Conservation (phyloP, 2,113 vertebrate genomes). For the Cygnus buccinator region DNA sequence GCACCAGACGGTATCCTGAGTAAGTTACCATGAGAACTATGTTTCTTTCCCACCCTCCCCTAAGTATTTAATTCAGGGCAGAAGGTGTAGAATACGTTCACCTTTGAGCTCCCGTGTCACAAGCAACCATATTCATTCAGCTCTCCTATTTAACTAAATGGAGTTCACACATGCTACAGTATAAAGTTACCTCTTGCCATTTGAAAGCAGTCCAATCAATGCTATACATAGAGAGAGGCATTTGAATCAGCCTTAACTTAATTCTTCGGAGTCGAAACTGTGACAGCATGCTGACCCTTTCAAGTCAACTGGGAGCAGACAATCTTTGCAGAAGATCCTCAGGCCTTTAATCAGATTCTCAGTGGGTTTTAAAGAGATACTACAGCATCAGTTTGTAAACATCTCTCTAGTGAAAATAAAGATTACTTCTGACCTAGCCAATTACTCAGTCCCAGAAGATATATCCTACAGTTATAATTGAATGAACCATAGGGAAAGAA, state of each 20-base stretch:
- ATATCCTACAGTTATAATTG: slow-evolving; percentile 63
- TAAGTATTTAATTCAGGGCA: slow-evolving; percentile 60
- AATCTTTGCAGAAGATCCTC: slow-evolving; percentile 71
- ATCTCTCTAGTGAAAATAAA: slow-evolving; percentile 68
- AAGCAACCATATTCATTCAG: slow-evolving; percentile 36
- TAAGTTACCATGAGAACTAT: not conserved
- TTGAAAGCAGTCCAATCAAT: slow-evolving; percentile 65
- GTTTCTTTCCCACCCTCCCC: slow-evolving; percentile 34
- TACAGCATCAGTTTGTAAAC: slow-evolving; percentile 71
- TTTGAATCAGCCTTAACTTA: slow-evolving; percentile 72
- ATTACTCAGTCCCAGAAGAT: slow-evolving; percentile 72
- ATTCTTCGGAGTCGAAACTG: slow-evolving; percentile 66
- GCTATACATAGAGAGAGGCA: slow-evolving; percentile 59
- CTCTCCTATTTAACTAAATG: slow-evolving; percentile 58
- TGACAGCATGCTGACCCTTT: slow-evolving; percentile 70
- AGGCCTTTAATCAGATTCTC: slow-evolving; percentile 74
- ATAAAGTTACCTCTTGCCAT: slow-evolving; percentile 65
- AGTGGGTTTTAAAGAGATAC: slow-evolving; percentile 72
- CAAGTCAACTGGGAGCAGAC: slow-evolving; percentile 67
- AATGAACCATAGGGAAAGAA: slow-evolving; percentile 55
- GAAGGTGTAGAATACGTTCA: not conserved
- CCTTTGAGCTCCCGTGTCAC: slow-evolving; percentile 36
- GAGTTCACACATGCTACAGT: slow-evolving; percentile 53
- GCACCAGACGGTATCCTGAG: not conserved
- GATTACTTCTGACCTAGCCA: slow-evolving; percentile 73